phyloP scores from a whole-genome alignment of 2,113 vertebrate species.

The Chelonoidis abingdonii region DNA sequence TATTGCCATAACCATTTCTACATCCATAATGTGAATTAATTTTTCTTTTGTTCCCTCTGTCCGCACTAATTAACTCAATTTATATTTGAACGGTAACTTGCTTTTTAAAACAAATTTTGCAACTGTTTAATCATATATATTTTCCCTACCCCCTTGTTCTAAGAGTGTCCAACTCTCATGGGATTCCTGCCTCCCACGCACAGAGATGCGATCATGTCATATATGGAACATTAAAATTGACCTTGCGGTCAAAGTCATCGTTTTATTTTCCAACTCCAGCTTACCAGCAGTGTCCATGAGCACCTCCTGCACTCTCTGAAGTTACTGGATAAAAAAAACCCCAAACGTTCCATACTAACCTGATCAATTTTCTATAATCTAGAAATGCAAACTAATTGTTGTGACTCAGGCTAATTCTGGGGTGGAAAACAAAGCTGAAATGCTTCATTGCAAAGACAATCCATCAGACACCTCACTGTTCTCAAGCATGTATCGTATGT shows the following conservation, averaged over 20 bases:
- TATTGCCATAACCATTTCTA: background rate
- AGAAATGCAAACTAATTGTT: background rate
- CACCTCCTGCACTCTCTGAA: background rate
- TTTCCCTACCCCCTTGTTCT: background rate
- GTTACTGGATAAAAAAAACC: background rate
- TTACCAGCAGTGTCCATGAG: background rate
- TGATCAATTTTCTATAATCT: background rate
- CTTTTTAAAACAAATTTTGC: background rate
- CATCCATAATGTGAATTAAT: background rate
- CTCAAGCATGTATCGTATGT: background rate
- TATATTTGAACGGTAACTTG: background rate
- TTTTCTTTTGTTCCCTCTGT: background rate
- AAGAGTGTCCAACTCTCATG: background rate
- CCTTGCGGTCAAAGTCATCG: background rate
- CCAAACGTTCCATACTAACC: background rate
- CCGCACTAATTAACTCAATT: background rate
- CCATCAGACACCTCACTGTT: background rate
- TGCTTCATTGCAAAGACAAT: accelerated
- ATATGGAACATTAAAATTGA: background rate
- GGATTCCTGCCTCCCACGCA: background rate
- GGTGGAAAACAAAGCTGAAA: background rate
- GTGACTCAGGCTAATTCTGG: background rate
- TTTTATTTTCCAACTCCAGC: background rate
- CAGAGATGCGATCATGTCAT: background rate
- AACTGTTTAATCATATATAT: background rate